Conservation (phyloP, 2,888 invertebrate species). For the Ormyrus labotus region DNA sequence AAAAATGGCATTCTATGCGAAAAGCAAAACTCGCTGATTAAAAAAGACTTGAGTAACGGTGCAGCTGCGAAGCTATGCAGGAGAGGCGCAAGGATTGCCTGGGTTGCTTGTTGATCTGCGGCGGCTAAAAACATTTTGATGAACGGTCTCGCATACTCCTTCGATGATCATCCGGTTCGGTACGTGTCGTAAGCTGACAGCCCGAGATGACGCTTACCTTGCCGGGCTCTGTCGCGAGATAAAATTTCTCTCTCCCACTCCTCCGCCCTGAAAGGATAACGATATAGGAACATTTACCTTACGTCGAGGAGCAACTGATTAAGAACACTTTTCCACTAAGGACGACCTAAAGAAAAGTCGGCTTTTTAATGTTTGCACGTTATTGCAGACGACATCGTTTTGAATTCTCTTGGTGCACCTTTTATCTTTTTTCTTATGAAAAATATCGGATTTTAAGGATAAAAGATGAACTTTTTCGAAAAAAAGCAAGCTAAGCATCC, state of each 20-base stretch:
- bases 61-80: too few relatives aligned
- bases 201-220: conserved; percentile 16
- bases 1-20: not conserved
- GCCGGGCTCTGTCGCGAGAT: conserved; percentile 5
- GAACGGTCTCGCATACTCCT: conserved; percentile 2
- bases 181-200: conserved; percentile 28
- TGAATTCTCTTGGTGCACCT: too few relatives aligned
- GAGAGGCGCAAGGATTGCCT: not conserved
- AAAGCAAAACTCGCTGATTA: not conserved
- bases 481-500: too few relatives aligned
- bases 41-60: conserved; percentile 27
- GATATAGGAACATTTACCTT: not conserved
- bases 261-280: not conserved
- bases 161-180: conserved; percentile 21
- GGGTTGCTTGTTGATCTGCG: not conserved
- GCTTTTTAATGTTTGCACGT: too few relatives aligned
- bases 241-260: not conserved
- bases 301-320: not conserved
- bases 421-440: too few relatives aligned
- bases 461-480: too few relatives aligned
- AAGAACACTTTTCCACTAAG: conserved; percentile 2
- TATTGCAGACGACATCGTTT: too few relatives aligned
- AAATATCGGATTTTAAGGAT: too few relatives aligned
- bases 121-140: conserved; percentile 21
- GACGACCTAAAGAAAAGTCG: not conserved